Percentiles rank a stretch among this genome's conserved stretches.
These are phyloP conservation scores for Myanophis thanlyinensis DNA, from an alignment of 2,113 vertebrate species.

Conservation along the genomic window DNA sequence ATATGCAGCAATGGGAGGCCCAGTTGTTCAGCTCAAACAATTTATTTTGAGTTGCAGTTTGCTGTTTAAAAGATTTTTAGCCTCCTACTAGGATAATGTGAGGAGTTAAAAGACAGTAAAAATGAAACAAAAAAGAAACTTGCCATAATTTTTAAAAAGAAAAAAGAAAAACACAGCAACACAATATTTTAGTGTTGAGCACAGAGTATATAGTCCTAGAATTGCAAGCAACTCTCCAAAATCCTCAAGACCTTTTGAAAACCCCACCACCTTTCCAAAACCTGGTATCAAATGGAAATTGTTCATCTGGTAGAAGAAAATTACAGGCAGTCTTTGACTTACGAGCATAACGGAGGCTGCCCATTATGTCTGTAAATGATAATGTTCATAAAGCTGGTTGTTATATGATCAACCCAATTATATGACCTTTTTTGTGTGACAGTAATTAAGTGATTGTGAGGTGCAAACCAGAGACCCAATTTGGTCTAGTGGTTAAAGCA, in stretches of 20 bases:
- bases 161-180: not conserved
- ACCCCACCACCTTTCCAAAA: not conserved
- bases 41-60: not conserved
- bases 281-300: not conserved
- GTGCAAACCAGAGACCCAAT: not conserved
- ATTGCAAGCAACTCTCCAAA: not conserved
- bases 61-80: not conserved
- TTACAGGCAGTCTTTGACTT: not conserved
- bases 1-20: too few relatives aligned
- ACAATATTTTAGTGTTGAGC: not conserved
- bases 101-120: not conserved
- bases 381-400: not conserved
- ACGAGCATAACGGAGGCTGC: not conserved
- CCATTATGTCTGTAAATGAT: not conserved
- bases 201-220: not conserved
- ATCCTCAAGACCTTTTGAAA: not conserved
- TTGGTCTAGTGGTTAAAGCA: not conserved
- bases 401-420: not conserved
- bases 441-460: not conserved
- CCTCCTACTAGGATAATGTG: not conserved
- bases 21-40: not conserved
- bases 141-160: not conserved
- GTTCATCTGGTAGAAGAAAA: not conserved
- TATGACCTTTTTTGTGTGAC: not conserved
- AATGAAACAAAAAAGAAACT: not conserved